Percentiles rank a stretch among this genome's conserved stretches.
Evolutionary conservation across 2,797 vertebrate species (phyloP).

Genomic region (Myiotriccus ornatus): DNA sequence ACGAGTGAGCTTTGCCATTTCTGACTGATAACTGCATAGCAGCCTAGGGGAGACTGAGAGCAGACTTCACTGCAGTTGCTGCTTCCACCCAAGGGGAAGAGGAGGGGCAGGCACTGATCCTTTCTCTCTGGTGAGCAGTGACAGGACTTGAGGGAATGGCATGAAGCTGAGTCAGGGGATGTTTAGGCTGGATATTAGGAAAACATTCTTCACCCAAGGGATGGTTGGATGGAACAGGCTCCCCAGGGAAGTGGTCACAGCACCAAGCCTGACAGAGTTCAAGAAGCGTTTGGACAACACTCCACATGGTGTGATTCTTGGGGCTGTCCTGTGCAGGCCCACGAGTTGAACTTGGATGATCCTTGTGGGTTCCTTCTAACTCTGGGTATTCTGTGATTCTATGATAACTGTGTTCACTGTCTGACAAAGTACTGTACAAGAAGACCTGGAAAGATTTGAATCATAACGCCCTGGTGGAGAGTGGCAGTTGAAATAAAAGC

Average conservation of each 20-base stretch:
- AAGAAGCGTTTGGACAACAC: rapidly evolving
- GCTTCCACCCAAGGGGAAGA: background rate
- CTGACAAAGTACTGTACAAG: background rate
- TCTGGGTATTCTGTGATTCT: background rate
- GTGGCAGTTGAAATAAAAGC: background rate
- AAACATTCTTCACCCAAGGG: background rate
- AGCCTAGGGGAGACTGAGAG: background rate
- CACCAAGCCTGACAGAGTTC: background rate
- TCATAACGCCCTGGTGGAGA: background rate
- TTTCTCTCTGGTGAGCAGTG: background rate
- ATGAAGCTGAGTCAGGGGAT: background rate
- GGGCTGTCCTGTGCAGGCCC: background rate
- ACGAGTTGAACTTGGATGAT: background rate
- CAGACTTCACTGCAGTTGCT: background rate
- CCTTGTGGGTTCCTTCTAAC: rapidly evolving
- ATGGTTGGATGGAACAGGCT: rapidly evolving
- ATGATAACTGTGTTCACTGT: background rate
- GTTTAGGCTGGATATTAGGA: rapidly evolving
- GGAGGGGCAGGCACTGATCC: background rate
- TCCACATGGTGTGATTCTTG: rapidly evolving
- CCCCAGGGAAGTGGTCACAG: background rate
- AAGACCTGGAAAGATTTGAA: background rate
- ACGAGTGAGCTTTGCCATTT: background rate
- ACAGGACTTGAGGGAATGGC: background rate
- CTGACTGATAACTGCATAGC: background rate